phyloP scores from a whole-genome alignment of 1,140 invertebrate genomes.

The Leptoteleia sp. region DNA sequence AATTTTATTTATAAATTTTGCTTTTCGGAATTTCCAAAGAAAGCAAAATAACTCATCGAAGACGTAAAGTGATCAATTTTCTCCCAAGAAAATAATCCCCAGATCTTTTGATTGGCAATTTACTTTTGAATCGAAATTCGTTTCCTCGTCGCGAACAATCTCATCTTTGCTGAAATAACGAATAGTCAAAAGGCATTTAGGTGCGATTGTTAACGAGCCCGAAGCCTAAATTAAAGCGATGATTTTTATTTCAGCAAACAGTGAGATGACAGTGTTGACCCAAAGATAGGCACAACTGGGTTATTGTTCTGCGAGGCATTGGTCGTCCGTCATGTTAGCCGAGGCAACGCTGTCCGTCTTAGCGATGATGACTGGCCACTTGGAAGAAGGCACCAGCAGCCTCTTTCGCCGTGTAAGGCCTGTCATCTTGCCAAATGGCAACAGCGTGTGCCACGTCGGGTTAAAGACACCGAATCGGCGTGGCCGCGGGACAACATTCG shows the following conservation, averaged over 20 bases:
- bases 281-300: constrained; percentile 46
- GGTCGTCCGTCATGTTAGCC: constrained; percentile 21
- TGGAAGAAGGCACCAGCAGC: constrained; percentile 25
- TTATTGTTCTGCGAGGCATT: constrained; percentile 43
- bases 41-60: too few species aligned
- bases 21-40: too few species aligned
- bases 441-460: constrained; percentile 37
- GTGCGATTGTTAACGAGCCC: too few species aligned
- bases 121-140: too few species aligned
- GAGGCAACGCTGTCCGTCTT: constrained; percentile 25
- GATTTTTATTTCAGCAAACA: not conserved
- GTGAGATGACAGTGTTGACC: constrained; percentile 12
- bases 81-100: too few species aligned
- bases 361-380: constrained; percentile 31
- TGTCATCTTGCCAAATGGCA: constrained; percentile 55
- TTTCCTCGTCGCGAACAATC: too few species aligned
- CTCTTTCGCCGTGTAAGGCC: constrained; percentile 19
- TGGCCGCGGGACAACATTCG: constrained; percentile 9
- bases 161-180: too few species aligned
- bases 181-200: too few species aligned
- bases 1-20: too few species aligned
- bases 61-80: too few species aligned
- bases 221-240: too few species aligned
- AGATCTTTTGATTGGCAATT: too few species aligned
- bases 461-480: constrained; percentile 46